A percentile compares a stretch with the other conserved stretches of the same genome.
Evolutionary conservation across 2,797 vertebrate species (phyloP).

Genomic region (Hybognathus amarus): DNA sequence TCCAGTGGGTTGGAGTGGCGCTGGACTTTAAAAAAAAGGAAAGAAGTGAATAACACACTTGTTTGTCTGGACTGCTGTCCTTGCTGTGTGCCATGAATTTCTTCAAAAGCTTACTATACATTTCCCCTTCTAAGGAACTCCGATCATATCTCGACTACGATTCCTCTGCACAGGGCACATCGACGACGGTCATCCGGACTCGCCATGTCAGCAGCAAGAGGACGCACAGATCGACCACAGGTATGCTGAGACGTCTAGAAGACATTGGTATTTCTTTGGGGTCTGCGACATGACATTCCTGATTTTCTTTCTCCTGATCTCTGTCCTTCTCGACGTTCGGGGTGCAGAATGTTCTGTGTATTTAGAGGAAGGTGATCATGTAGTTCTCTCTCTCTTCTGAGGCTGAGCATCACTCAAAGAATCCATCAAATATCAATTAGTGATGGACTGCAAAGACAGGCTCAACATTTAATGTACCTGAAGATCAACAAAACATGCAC

Average conservation of each 20-base stretch:
- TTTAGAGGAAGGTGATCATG: constrained; percentile 70
- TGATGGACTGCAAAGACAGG: constrained; percentile 67
- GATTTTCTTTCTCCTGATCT: constrained; percentile 31
- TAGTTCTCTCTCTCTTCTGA: constrained; percentile 62
- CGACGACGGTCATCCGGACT: constrained; percentile 45
- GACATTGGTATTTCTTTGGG: constrained; percentile 21
- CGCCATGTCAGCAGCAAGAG: constrained; percentile 74
- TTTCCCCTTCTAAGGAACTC: constrained; percentile 57
- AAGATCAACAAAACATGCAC: constrained; percentile 68
- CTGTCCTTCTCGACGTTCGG: constrained; percentile 58
- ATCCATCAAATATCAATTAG: constrained; percentile 82
- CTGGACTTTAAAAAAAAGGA: constrained; percentile 36
- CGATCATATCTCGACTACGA: constrained; percentile 20
- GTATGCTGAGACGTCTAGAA: constrained; percentile 65
- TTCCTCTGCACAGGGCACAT: neutral
- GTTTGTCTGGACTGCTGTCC: constrained; percentile 67
- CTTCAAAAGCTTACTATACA: constrained; percentile 66
- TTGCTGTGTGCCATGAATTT: constrained; percentile 65
- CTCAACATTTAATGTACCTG: constrained; percentile 63
- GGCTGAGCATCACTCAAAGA: constrained; percentile 58
- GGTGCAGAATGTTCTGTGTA: constrained; percentile 75
- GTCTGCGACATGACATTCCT: neutral
- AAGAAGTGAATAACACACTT: constrained; percentile 72
- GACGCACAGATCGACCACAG: constrained; percentile 68
- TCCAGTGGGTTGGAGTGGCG: constrained; percentile 61